Percentiles rank a stretch among this genome's conserved stretches.
These are phyloP conservation scores for Trissolcus brochymenae DNA, from an alignment of 2,888 invertebrate genomes.

Conservation along the genomic window DNA sequence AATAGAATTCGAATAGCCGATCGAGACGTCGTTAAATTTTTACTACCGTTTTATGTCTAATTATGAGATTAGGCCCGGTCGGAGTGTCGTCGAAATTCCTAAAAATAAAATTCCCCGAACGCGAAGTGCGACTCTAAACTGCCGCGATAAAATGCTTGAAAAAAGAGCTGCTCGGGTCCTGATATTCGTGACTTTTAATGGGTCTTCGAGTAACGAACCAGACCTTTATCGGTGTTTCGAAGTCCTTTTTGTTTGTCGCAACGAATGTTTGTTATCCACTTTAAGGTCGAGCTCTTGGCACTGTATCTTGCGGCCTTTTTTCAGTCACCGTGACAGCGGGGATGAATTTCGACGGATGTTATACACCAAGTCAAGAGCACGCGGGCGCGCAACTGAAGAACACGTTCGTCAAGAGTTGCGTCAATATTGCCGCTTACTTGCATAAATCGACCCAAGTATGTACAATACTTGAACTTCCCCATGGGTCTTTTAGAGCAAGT, in stretches of 20 bases:
- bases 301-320: slow-evolving; percentile 40
- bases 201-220: slow-evolving; percentile 34
- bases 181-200: slow-evolving; percentile 18
- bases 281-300: slow-evolving; percentile 55
- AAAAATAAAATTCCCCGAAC: no score
- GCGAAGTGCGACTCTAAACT: not conserved
- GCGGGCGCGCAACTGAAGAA: slow-evolving; percentile 58
- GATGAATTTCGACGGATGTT: slow-evolving; percentile 49
- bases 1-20: no score
- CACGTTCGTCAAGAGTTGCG: slow-evolving; percentile 63
- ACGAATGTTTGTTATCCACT: slow-evolving; percentile 64
- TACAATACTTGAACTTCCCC: slow-evolving; percentile 46
- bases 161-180: not conserved
- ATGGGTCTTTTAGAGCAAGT: slow-evolving; percentile 38
- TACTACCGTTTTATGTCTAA: no score
- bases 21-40: no score
- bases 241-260: slow-evolving; percentile 33
- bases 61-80: no score
- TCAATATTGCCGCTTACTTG: slow-evolving; percentile 65
- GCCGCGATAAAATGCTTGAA: not conserved
- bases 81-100: no score
- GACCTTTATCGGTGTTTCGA: slow-evolving; percentile 33
- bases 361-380: slow-evolving; percentile 59
- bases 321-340: slow-evolving; percentile 22
- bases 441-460: slow-evolving; percentile 60